A percentile compares a stretch with the other conserved stretches of the same genome.
These are phyloP conservation scores for Gavialis gangeticus DNA, from an alignment of 2,113 vertebrate genomes.

Conservation along the genomic window DNA sequence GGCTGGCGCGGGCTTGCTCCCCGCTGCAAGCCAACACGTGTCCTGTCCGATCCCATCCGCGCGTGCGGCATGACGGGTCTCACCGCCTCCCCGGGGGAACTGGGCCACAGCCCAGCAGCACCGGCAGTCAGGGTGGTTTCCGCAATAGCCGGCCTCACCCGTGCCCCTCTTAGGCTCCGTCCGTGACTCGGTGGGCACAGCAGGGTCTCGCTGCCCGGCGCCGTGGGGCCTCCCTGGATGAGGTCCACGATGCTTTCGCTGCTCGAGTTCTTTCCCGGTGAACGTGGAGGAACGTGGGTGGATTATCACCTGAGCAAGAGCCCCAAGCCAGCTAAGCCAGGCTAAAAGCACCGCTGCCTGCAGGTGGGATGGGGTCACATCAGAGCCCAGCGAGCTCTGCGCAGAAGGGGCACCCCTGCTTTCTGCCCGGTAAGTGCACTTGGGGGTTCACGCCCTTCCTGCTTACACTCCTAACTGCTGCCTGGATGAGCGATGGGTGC, in stretches of 20 bases:
- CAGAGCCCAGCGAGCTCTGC: background rate
- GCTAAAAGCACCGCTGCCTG: background rate
- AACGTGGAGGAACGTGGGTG: background rate
- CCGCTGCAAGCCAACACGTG: conserved; percentile 36
- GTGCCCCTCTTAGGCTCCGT: conserved; percentile 19
- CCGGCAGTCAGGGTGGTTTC: conserved; percentile 29
- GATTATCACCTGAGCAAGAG: background rate
- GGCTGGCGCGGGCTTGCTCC: conserved; percentile 37
- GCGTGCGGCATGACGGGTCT: conserved; percentile 26
- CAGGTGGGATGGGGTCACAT: background rate
- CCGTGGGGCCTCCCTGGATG: no score
- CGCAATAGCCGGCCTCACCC: background rate
- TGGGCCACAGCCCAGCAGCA: conserved; percentile 38
- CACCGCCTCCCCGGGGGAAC: conserved; percentile 42
- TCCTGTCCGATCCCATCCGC: conserved; percentile 54
- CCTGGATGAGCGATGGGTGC: background rate
- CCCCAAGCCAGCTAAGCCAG: background rate
- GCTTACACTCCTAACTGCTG: background rate
- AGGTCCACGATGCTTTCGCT: no score
- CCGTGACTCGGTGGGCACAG: background rate
- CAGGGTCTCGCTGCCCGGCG: no score
- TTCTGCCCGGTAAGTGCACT: background rate
- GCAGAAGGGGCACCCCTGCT: background rate
- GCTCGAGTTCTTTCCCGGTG: background rate
- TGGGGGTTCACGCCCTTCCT: background rate